Evolutionary conservation across 2,113 vertebrate genomes (phyloP), one percentile per base, ranked within the genome.

Genomic region (Prunella fulvescens): DNA sequence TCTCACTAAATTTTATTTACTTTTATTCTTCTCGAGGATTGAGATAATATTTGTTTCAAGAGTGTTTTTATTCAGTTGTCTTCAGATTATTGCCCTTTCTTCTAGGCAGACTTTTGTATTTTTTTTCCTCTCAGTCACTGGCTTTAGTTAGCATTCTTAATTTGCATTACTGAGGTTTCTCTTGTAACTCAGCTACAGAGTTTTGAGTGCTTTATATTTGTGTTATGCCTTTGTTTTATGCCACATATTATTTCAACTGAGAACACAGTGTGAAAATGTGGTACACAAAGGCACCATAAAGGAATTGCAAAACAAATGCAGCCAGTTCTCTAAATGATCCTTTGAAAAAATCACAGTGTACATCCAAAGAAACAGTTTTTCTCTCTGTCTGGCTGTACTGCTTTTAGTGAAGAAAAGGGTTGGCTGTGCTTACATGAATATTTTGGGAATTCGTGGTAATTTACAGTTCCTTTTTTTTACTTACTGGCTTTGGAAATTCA

Each of bases 31-130:
- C 16, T 1, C 17, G 15, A 50, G 19, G 35, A 39, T 51, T 45
- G 67, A 57, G 6, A 5, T 40, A 72, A 29, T 71, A 7, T 0
- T 0, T 57, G 3, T 77, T 80, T 83, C 20, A 37, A 70, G 17
- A 6, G 6, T 70, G 10, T 0, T 73, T 83, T 79, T 73, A 28
- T 71, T 78, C 40, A 33, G 6, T 78, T 80, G 14, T 44, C 23
- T 81, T 77, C 25, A 72, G 54, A 6, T 77, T 47, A 56, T 39
- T 93, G n/a, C 12, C 19, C 22, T 67, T 76, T 80, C 20, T 71
- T 77, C 17, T 88, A 39, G 25, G 29, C 22, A 50, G 22, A 26
- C 12, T 58, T 33, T 4, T 54, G 25, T 9, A 5, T 20, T 56
- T 40, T 40, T 86, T 83, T 60, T 81, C 16, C 10, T 25, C 29